Evolutionary conservation across 23 tunicate species (phyloP), one percentile per base, ranked within the genome.

Genomic region (Halocynthia aurantium): DNA sequence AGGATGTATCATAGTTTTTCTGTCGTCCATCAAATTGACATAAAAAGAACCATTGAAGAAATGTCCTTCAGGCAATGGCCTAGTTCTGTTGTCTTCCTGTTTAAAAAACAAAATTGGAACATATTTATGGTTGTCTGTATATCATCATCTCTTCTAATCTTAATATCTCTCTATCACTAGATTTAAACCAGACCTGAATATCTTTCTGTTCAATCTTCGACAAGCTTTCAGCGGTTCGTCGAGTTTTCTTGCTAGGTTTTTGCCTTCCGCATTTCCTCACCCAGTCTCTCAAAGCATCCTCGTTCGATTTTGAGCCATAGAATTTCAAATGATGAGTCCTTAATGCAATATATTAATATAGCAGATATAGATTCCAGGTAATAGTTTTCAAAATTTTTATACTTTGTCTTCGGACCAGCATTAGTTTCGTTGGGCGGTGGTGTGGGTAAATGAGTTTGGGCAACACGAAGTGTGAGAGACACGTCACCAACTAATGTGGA

Each of bases 41-140:
- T 90, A 90, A 7, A 86, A 88, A 6, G 97, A 62, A 8, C 97
- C 97, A 55, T 85, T 85, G 84, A 69, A 90, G 70, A 85, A 90
- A 50, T 78, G 5, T 6, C 97, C 97, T 66, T 90, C 97, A 6
- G 97, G 97, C 8, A 90, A 80, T 22, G 85, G 81, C 22, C 83
- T 84, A 22, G 75, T 82, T 31, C 69, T 62, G 68, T 85, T 88
- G 17, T 51, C 62, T 20, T 72, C 61, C 84, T 86, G 81, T 6
- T 22, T 19, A 52, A 5, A 54, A 62, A n/a, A 21, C 1, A 17
- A 51, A 19, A 68, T n/a, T n/a, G 2, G 12, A 19, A 68, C 2
- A 68, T 68, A 12, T 68, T 19, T 12, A 69, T 8, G 15, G 64
- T 60, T 60, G 17, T 15, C n/a, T 13, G n/a, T 44, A 10, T 18